phyloP scores from a whole-genome alignment of 30 jellyfish, hydroid and myxozoan genomes.

The Aurelia sp. region DNA sequence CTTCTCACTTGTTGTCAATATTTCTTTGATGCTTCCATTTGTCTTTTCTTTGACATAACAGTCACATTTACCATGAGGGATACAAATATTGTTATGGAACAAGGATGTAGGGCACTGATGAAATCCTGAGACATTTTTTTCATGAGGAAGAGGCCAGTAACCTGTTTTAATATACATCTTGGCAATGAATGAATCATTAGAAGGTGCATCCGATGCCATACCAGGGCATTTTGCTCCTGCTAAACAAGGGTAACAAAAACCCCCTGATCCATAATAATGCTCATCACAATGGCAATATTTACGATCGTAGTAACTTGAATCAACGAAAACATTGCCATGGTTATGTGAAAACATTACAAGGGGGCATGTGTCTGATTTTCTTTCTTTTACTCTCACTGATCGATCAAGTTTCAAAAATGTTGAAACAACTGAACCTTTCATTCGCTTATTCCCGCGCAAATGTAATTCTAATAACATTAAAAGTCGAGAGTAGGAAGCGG shows the following conservation, averaged over 20 bases:
- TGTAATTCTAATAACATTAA: slow-evolving; percentile 39
- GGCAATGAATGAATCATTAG: slow-evolving; percentile 2
- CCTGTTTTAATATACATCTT: slow-evolving; percentile 37
- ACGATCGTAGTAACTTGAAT: slow-evolving; percentile 46
- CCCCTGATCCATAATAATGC: slow-evolving; percentile 55
- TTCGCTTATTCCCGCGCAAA: slow-evolving; percentile 15
- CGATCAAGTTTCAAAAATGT: slow-evolving; percentile 35
- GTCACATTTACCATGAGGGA: slow-evolving; percentile 35
- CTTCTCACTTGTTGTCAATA: not conserved
- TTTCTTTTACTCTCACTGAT: slow-evolving; percentile 18
- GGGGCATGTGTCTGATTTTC: slow-evolving; percentile 38
- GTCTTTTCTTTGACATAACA: not conserved
- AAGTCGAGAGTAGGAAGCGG: slow-evolving; percentile 46
- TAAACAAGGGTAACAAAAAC: slow-evolving; percentile 43
- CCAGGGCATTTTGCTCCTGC: slow-evolving; percentile 44
- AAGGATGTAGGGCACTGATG: slow-evolving; percentile 39
- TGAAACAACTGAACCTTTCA: slow-evolving; percentile 29
- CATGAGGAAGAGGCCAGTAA: slow-evolving; percentile 59
- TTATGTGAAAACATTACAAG: slow-evolving; percentile 47
- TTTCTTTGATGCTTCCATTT: not conserved
- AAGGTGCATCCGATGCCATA: not conserved
- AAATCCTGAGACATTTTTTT: slow-evolving; percentile 13
- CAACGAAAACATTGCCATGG: slow-evolving; percentile 47
- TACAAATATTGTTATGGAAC: slow-evolving; percentile 29
- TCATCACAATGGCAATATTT: slow-evolving; percentile 63